phyloP scores from a whole-genome alignment of 2,113 vertebrate genomes.

The Dunckerocampus dactyliophorus region DNA sequence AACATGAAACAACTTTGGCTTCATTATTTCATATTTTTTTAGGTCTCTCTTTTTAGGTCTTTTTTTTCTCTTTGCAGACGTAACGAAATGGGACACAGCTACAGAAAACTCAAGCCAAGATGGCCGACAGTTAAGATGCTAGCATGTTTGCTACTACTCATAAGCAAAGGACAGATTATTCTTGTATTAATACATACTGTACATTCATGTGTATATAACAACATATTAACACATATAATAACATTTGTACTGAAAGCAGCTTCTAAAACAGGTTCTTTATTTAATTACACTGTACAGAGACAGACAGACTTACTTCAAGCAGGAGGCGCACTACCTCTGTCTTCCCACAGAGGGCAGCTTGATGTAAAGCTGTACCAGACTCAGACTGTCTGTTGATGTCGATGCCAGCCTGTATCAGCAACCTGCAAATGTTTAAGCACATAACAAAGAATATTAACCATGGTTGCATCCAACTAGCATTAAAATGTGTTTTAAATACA shows the following conservation, averaged over 20 bases:
- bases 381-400: slow-evolving; percentile 98
- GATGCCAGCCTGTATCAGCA: slow-evolving; percentile 94
- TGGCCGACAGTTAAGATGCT: background rate
- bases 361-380: slow-evolving; percentile 91
- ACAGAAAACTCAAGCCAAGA: background rate
- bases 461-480: background rate
- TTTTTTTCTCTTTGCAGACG: no score
- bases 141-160: background rate
- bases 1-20: no score
- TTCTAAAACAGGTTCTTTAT: slow-evolving; percentile 28
- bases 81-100: no score
- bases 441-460: background rate
- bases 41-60: no score
- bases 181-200: no score
- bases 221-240: no score
- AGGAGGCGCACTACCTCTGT: slow-evolving; percentile 95
- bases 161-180: no score
- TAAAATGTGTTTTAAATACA: background rate
- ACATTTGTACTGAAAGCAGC: background rate
- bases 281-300: slow-evolving; percentile 17
- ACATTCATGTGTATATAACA: no score
- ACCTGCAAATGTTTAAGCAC: slow-evolving; percentile 64
- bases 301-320: slow-evolving; percentile 83
- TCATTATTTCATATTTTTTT: no score
- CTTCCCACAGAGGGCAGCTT: slow-evolving; percentile 95